These are phyloP conservation scores for Haliaeetus albicilla DNA, from an alignment of 2,797 vertebrate genomes.

Conservation along the genomic window DNA sequence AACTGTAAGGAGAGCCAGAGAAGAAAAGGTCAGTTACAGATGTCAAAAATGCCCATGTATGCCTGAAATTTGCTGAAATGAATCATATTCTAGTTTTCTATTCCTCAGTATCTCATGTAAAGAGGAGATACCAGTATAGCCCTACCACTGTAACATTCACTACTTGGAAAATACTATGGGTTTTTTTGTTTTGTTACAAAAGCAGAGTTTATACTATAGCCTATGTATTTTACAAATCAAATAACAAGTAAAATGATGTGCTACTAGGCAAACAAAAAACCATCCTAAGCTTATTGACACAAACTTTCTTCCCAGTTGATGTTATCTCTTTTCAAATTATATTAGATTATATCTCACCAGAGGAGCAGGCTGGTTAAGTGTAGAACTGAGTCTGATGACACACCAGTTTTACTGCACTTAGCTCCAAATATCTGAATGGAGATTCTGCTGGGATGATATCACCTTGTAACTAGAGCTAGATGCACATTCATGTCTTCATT, in stretches of 20 bases:
- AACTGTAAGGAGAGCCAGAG: neutral
- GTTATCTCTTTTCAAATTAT: slow-evolving; percentile 6
- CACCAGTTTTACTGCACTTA: neutral
- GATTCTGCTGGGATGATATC: neutral
- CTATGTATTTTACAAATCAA: neutral
- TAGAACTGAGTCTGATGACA: neutral
- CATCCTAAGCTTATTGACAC: neutral
- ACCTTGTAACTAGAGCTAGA: neutral
- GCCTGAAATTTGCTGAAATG: neutral
- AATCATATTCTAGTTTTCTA: neutral
- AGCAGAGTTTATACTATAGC: neutral
- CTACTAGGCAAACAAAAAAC: neutral
- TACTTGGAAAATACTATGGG: neutral
- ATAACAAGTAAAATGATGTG: neutral
- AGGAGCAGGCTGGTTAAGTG: neutral
- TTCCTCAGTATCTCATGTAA: neutral
- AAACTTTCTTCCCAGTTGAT: neutral
- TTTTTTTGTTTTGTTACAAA: neutral
- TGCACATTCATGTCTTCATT: neutral
- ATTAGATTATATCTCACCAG: neutral
- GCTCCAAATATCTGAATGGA: neutral
- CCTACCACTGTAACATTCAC: neutral
- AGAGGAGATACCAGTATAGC: neutral
- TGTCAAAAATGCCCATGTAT: neutral
- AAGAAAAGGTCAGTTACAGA: neutral